Evolutionary conservation across 2,797 vertebrate species (phyloP).

Genomic region (Eospalax fontanierii): DNA sequence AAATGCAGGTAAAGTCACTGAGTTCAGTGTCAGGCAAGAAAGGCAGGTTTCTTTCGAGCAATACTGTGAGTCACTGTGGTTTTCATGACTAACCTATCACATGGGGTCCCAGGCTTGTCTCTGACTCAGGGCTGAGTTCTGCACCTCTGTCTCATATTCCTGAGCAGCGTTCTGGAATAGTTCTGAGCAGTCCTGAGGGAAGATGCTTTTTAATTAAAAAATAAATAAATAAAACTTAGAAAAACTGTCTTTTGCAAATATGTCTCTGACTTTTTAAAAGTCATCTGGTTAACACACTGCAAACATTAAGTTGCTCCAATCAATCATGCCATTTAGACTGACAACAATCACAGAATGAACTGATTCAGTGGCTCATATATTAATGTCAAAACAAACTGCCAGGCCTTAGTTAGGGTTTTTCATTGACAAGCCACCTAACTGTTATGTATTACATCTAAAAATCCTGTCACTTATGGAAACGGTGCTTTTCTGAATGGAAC

Average conservation of each 20-base stretch:
- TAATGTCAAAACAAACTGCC: slow-evolving; percentile 59
- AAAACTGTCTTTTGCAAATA: neutral
- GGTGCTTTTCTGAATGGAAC: slow-evolving; percentile 33
- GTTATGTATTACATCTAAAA: slow-evolving; percentile 63
- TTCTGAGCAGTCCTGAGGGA: neutral
- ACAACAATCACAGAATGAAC: slow-evolving; percentile 67
- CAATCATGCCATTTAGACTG: slow-evolving; percentile 58
- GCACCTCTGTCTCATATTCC: neutral
- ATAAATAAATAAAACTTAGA: neutral
- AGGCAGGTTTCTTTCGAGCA: neutral
- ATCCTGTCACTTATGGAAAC: slow-evolving; percentile 50
- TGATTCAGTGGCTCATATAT: neutral
- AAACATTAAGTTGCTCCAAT: slow-evolving; percentile 59
- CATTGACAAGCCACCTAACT: slow-evolving; percentile 68
- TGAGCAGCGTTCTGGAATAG: neutral
- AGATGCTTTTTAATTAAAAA: neutral
- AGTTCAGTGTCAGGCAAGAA: neutral
- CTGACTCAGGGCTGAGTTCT: neutral
- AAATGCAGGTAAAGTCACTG: neutral
- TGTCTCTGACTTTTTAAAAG: neutral
- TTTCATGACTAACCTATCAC: neutral
- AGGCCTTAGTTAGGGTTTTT: slow-evolving; percentile 57
- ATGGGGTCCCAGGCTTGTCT: neutral
- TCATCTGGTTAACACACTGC: slow-evolving; percentile 33
- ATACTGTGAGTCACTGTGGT: neutral